These are phyloP conservation scores for Acrocephalus scirpaceus DNA, from an alignment of 2,797 vertebrate species.

Conservation along the genomic window DNA sequence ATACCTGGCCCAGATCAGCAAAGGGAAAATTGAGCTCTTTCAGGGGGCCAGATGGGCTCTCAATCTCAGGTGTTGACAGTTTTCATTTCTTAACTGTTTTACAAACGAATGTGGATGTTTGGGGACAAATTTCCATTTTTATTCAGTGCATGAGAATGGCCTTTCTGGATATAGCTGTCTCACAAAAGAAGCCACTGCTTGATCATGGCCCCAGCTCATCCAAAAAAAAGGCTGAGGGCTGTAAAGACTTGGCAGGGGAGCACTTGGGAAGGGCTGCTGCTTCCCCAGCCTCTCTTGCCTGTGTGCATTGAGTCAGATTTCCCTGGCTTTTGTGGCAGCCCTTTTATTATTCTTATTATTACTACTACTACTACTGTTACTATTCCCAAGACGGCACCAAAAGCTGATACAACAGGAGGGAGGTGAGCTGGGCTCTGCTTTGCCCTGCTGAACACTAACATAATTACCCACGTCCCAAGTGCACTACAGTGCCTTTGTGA, in stretches of 20 bases:
- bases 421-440: neutral
- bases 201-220: neutral
- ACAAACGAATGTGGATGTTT: constrained; percentile 34
- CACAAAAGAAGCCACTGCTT: neutral
- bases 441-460: neutral
- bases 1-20: neutral
- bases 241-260: neutral
- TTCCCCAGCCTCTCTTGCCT: neutral
- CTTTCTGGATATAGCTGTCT: neutral
- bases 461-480: neutral
- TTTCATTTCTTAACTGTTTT: constrained; percentile 42
- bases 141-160: neutral
- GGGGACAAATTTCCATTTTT: constrained; percentile 38
- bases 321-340: neutral
- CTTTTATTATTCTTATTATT: neutral
- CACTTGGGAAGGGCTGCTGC: neutral
- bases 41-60: constrained; percentile 31
- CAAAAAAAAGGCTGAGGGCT: neutral
- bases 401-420: neutral
- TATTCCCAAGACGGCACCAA: neutral
- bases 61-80: constrained; percentile 36
- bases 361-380: neutral
- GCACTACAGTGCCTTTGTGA: neutral
- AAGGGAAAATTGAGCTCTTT: constrained; percentile 31
- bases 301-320: neutral